These are phyloP conservation scores for Illadopsis cleaveri DNA, from an alignment of 2,113 vertebrate genomes.

Conservation along the genomic window DNA sequence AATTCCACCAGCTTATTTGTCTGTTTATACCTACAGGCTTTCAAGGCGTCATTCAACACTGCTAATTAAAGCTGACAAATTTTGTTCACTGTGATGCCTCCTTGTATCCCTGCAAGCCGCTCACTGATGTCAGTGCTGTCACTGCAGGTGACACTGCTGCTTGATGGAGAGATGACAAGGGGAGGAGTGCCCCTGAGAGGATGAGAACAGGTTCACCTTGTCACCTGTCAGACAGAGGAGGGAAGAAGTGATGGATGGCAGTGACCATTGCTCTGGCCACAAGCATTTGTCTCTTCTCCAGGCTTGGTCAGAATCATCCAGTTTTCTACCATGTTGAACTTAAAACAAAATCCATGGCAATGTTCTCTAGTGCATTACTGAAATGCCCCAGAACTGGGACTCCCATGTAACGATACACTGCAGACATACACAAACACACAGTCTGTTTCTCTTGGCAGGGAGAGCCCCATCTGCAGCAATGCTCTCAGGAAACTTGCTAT, in stretches of 20 bases:
- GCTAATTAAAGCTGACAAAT: constrained; percentile 65
- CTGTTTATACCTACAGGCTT: constrained; percentile 59
- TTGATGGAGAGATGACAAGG: constrained; percentile 28
- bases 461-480: not conserved
- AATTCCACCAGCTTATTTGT: constrained; percentile 54
- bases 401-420: not conserved
- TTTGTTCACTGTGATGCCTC: constrained; percentile 18
- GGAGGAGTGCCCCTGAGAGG: not conserved
- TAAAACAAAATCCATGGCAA: not conserved
- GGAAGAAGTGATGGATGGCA: constrained; percentile 15
- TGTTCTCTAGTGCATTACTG: not conserved
- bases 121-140: constrained; percentile 44
- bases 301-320: not conserved
- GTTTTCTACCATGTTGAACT: not conserved
- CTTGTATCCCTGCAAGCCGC: constrained; percentile 25
- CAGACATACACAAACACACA: not conserved
- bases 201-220: constrained; percentile 9
- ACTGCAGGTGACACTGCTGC: constrained; percentile 19
- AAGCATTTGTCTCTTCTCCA: not conserved
- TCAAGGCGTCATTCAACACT: constrained; percentile 48
- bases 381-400: not conserved
- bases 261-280: not conserved
- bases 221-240: not conserved
- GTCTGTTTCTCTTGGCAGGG: not conserved
- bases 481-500: not conserved